A percentile compares a stretch with the other conserved stretches of the same genome.
phyloP scores from a whole-genome alignment of 2,888 invertebrate species.

The Hipparchia sbordonii region DNA sequence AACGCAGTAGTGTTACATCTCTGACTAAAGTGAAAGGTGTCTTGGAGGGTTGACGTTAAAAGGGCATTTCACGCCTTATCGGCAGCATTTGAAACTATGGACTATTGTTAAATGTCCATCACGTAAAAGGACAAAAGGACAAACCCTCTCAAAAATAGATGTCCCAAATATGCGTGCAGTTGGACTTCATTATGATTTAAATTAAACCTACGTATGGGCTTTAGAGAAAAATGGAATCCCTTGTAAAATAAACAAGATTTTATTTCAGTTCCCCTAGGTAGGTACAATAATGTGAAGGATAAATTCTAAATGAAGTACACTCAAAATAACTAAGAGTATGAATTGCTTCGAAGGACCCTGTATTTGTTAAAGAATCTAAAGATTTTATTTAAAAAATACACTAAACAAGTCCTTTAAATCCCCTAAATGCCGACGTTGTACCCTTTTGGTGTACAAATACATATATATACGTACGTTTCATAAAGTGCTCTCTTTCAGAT shows the following conservation, averaged over 20 bases:
- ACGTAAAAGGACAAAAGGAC: neutral
- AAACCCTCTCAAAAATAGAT: too few species aligned
- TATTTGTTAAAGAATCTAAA: neutral
- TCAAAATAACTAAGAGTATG: too few species aligned
- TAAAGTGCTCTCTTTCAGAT: conserved; percentile 15
- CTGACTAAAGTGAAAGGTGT: neutral
- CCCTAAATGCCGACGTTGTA: neutral
- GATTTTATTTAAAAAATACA: conserved; percentile 4
- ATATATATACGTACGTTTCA: conserved; percentile 7
- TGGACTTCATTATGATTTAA: too few species aligned
- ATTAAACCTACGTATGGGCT: too few species aligned
- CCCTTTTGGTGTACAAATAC: neutral
- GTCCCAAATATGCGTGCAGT: too few species aligned
- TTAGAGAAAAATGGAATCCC: too few species aligned
- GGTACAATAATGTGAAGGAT: too few species aligned
- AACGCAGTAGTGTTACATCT: neutral
- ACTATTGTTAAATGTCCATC: conserved; percentile 7
- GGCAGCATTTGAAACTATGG: conserved; percentile 1
- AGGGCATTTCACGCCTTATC: conserved; percentile 15
- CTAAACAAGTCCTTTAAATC: neutral
- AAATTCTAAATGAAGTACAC: too few species aligned
- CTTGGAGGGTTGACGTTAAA: neutral
- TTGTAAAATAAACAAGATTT: too few species aligned
- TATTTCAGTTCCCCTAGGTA: too few species aligned
- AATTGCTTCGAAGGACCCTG: neutral